Evolutionary conservation across 1,140 invertebrate genomes (phyloP), one percentile per base, ranked within the genome.

Genomic region (Aphaenogaster floridana): DNA sequence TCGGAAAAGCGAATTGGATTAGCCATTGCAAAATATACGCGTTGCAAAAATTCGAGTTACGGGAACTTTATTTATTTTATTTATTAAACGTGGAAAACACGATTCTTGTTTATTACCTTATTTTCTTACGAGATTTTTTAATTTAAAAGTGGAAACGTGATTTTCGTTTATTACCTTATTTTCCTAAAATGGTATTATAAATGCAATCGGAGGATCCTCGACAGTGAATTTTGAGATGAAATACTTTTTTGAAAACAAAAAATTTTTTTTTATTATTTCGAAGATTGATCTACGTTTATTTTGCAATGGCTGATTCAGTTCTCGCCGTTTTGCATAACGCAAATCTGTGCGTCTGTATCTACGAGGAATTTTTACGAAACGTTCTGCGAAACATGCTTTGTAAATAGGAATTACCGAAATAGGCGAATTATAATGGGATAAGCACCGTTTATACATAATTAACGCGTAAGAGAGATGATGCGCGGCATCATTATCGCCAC

Each of bases 391-490:
- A 48, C 15, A 15, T 21, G n/a, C 59, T 77, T 81, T 90, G 89
- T 90, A 90, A 48, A 90, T 61, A 71, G 71, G 8, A 86, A 76
- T 28, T 39, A 76, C 15, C 36, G 17, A 66, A 86, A 57, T 59
- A 71, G 39, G 21, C n/a, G 34, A 68, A 42, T 34, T 76, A n/a
- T 21, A 79, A 69, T 74, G 52, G 52, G n/a, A 63, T 89, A 91
- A 88, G 48, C 68, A 87, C 78, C 59, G 71, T 91, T 91, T 91
- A 69, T 89, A 91, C 76, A 72, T 84, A 79, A 90, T 74, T 63
- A 72, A 36, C 39, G 54, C 74, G 28, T 79, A 76, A 78, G 28
- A 64, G 34, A 59, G 21, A 50, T 52, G 77, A 61, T 34, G 77
- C 48, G 34, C 28, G 69, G 15, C 78, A 54, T 87, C 79, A 57